Conservation (phyloP, 1,140 invertebrate species). For the Hormaphis cornu region DNA sequence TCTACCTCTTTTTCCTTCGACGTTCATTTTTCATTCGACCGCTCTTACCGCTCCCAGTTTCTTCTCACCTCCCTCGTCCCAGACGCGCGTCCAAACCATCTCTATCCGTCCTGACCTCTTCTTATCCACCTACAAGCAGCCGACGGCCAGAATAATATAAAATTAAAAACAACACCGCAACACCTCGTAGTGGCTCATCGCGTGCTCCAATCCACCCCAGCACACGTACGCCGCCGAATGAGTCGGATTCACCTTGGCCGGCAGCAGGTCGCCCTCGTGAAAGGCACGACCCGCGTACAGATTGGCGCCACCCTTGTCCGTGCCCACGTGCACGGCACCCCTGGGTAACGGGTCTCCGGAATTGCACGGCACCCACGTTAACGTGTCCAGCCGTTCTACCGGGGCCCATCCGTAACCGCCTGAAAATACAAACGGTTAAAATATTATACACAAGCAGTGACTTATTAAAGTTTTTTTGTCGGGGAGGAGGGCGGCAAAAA, state of each 20-base stretch:
- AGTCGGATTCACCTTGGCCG: conserved; percentile 63
- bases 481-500: no score
- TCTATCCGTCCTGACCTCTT: no score
- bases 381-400: conserved; percentile 22
- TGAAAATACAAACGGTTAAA: not conserved
- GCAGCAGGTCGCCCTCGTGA: conserved; percentile 61
- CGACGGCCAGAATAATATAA: no score
- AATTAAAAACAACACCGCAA: not conserved
- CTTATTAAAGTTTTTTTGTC: no score
- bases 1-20: no score
- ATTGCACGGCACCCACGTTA: conserved; percentile 34
- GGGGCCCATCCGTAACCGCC: conserved; percentile 34
- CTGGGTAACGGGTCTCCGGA: conserved; percentile 39
- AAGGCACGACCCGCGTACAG: conserved; percentile 65
- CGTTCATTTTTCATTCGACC: no score
- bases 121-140: no score
- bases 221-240: conserved; percentile 56
- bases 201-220: conserved; percentile 53
- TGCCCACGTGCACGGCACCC: conserved; percentile 56
- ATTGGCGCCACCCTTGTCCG: conserved; percentile 57
- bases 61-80: no score
- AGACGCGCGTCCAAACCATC: no score
- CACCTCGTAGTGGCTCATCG: conserved; percentile 56
- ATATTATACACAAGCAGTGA: no score
- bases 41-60: no score